These are phyloP conservation scores for Metopia argyrocephala DNA, from an alignment of 2,888 invertebrate species.

Conservation along the genomic window DNA sequence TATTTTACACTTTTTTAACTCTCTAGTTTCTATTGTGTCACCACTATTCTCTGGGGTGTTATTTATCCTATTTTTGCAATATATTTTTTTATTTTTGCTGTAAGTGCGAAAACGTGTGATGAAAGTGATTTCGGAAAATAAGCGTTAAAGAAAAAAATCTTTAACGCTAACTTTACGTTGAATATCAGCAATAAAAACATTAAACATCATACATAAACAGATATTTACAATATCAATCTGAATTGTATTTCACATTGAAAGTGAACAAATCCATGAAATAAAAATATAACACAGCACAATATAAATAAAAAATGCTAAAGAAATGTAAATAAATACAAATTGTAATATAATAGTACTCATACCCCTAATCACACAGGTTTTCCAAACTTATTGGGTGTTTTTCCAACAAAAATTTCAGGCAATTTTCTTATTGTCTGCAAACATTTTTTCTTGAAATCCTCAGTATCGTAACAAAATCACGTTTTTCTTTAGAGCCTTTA, in stretches of 20 bases:
- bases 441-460: conserved; percentile 38
- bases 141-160: conserved; percentile 36
- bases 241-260: conserved; percentile 16
- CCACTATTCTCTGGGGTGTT: conserved; percentile 57
- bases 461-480: conserved; percentile 55
- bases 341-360: conserved; percentile 35
- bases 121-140: conserved; percentile 28
- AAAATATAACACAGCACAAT: background rate
- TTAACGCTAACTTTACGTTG: conserved; percentile 40
- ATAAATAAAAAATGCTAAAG: background rate
- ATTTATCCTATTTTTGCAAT: conserved; percentile 36
- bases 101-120: conserved; percentile 66
- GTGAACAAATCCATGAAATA: conserved; percentile 30
- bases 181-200: conserved; percentile 46
- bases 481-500: conserved; percentile 28
- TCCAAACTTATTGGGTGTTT: conserved; percentile 31
- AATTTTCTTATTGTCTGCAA: conserved; percentile 35
- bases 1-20: background rate
- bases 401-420: conserved; percentile 29
- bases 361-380: background rate
- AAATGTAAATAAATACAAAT: conserved; percentile 57
- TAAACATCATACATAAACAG: conserved; percentile 36
- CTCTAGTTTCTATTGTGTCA: conserved; percentile 28
- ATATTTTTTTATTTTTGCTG: conserved; percentile 12
- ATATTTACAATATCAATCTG: background rate